Evolutionary conservation across 2,113 vertebrate species (phyloP), one percentile per base, ranked within the genome.

Genomic region (Pelmatolapia mariae): DNA sequence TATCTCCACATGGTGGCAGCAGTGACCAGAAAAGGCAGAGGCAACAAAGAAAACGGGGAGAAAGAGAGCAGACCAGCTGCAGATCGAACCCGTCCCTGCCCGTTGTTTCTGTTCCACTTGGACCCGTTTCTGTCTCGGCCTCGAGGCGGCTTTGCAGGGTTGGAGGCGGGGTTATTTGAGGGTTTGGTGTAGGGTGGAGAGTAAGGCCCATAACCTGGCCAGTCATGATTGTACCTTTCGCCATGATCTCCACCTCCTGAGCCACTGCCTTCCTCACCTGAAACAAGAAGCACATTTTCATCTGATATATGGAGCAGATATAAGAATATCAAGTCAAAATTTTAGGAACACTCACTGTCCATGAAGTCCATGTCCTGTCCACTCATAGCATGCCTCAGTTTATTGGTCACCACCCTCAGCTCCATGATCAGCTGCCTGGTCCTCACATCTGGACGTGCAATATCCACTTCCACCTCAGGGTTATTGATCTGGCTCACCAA

Each of bases 401-500:
- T 97, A 89, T 97, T 97, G 7, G 96, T 97, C 45, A 94, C 96
- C 12, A 97, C 96, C n/a, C 97, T 96, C n/a, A 98, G 96, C 88
- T 97, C 97, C 94, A 98, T 96, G 87, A 98, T 95, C 33, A 97
- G 94, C 94, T 97, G 96, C 13, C 97, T 96, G 5, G 97, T 97
- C 63, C 94, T 96, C 56, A 98, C 93, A 66, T 97, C 96, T 0
- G 96, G 96, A 33, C 93, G 92, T 18, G 96, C 93, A 19, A 96
- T 90, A 61, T 98, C 97, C 82, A 97, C 95, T 29, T 97, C 96
- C 86, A 98, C 92, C 94, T 98, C 97, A 0, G 98, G 98, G 87
- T 98, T 98, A 90, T 97, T 96, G 86, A 97, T 93, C 94, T 97
- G 97, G 91, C 96, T 97, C 2, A 96, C 93, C 38, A 96, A 93